Evolutionary conservation across 2,113 vertebrate species (phyloP).

Genomic region (Phylloscopus whistleri): DNA sequence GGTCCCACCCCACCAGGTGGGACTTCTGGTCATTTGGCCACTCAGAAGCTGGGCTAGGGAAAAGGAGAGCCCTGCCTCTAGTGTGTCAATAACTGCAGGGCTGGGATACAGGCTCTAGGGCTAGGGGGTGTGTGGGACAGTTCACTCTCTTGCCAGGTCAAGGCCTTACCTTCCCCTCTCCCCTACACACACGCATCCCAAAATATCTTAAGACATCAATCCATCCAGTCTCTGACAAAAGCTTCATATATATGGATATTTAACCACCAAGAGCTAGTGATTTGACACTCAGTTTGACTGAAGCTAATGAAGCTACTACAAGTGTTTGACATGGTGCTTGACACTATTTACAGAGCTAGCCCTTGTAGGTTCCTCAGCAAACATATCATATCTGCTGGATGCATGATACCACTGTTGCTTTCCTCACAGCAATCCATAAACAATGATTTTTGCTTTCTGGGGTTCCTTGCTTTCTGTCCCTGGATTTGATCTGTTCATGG

Average conservation of each 20-base stretch:
- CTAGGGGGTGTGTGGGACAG: accelerated
- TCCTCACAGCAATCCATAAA: neutral
- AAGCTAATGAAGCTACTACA: neutral
- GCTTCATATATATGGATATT: neutral
- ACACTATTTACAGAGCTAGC: neutral
- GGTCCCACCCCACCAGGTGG: accelerated
- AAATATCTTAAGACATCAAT: neutral
- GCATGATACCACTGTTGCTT: neutral
- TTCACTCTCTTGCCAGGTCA: neutral
- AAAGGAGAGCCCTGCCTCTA: neutral
- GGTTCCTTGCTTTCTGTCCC: neutral
- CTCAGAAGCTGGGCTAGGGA: neutral
- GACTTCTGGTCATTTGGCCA: neutral
- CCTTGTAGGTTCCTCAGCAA: neutral
- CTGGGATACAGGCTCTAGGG: neutral
- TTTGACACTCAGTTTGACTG: neutral
- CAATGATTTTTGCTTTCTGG: neutral
- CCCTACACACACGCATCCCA: neutral
- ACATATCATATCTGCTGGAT: neutral
- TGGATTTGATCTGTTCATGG: neutral
- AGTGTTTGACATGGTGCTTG: neutral
- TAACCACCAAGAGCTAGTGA: neutral
- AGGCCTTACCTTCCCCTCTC: neutral
- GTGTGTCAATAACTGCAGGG: neutral
- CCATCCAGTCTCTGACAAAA: neutral